phyloP scores from a whole-genome alignment of 2,888 invertebrate genomes.

The Portevinia maculata region DNA sequence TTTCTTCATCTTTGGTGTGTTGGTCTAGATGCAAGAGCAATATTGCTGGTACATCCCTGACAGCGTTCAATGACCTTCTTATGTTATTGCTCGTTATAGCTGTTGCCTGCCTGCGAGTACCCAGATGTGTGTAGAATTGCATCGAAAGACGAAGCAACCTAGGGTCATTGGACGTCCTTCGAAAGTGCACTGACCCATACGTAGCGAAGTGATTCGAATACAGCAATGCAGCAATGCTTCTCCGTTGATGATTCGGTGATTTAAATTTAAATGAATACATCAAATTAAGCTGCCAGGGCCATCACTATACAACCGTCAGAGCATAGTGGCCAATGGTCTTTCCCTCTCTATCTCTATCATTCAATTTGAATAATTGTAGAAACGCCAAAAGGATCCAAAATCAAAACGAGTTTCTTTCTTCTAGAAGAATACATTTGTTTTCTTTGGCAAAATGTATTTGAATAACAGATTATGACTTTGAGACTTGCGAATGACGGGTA shows the following conservation, averaged over 20 bases:
- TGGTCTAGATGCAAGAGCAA: slow-evolving; percentile 58
- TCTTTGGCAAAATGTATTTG: slow-evolving; percentile 30
- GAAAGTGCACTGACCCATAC: slow-evolving; percentile 67
- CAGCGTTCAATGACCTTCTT: slow-evolving; percentile 32
- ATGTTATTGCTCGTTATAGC: slow-evolving; percentile 10
- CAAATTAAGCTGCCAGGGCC: slow-evolving; percentile 59
- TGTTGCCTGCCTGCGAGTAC: slow-evolving; percentile 41
- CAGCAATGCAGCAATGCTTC: slow-evolving; percentile 48
- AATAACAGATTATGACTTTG: slow-evolving; percentile 55
- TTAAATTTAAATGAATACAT: slow-evolving; percentile 73
- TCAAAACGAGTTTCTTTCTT: slow-evolving; percentile 6
- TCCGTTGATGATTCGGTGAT: slow-evolving; percentile 67
- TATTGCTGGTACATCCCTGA: slow-evolving; percentile 26
- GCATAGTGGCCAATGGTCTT: too few species aligned
- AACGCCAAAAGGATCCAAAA: slow-evolving; percentile 45
- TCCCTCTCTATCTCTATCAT: slow-evolving; percentile 19
- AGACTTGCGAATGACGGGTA: slow-evolving; percentile 23
- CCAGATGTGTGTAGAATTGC: slow-evolving; percentile 69
- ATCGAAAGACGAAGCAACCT: slow-evolving; percentile 22
- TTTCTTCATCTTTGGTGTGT: slow-evolving; percentile 16
- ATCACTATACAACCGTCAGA: slow-evolving; percentile 23
- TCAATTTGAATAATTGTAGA: slow-evolving; percentile 59
- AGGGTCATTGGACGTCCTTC: slow-evolving; percentile 72
- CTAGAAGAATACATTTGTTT: slow-evolving; percentile 19
- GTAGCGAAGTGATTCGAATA: slow-evolving; percentile 41